A percentile compares a stretch with the other conserved stretches of the same genome.
These are phyloP conservation scores for Molossus alvarezi DNA, from an alignment of 2,797 vertebrate species.

Conservation along the genomic window DNA sequence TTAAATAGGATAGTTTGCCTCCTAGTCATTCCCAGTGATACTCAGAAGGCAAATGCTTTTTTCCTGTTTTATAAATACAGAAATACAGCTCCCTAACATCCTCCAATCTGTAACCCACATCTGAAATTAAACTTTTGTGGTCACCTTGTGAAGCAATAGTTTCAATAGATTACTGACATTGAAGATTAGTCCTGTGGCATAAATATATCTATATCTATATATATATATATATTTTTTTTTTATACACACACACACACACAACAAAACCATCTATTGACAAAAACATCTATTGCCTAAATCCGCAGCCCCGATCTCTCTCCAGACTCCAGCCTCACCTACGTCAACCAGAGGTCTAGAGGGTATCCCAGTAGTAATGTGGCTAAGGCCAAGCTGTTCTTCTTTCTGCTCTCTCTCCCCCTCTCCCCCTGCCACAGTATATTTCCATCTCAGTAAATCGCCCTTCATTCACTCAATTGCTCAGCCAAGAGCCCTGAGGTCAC, in stretches of 20 bases:
- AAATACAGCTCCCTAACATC: conserved; percentile 8
- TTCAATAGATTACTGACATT: neutral
- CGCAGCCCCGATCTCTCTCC: neutral
- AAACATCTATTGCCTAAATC: neutral
- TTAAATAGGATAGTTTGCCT: conserved; percentile 1
- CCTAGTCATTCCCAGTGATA: conserved; percentile 1
- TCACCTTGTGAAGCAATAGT: neutral
- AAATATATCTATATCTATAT: too few relatives aligned
- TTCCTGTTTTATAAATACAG: conserved; percentile 53
- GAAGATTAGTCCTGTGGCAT: neutral
- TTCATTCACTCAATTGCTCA: neutral
- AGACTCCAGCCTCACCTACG: neutral
- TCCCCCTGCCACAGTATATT: neutral
- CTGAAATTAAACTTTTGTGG: conserved; percentile 40
- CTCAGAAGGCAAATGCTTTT: conserved; percentile 32
- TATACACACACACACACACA: too few relatives aligned
- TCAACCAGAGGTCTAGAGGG: neutral
- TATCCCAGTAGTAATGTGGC: neutral
- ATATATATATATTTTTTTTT: too few relatives aligned
- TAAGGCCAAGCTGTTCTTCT: neutral
- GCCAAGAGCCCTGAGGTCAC: neutral
- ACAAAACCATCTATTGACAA: too few relatives aligned
- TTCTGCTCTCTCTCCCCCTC: neutral
- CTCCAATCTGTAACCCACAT: neutral
- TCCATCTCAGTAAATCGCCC: neutral